A percentile compares a stretch with the other conserved stretches of the same genome.
Evolutionary conservation across 2,888 invertebrate species (phyloP).

Genomic region (Trilocha varians): DNA sequence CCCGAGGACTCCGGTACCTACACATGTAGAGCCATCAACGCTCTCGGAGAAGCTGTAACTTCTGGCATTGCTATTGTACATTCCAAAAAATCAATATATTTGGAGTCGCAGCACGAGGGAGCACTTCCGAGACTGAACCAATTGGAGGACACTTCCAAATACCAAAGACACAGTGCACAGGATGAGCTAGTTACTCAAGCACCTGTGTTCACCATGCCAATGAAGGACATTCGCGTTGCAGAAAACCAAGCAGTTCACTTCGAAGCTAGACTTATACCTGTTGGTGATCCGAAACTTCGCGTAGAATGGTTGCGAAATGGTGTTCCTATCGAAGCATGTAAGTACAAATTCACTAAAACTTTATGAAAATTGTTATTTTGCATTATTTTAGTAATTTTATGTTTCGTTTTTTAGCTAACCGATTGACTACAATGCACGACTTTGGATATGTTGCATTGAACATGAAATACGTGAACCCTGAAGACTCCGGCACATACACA

Average conservation of each 20-base stretch:
- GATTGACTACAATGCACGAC: constrained; percentile 95
- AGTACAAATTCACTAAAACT: constrained; percentile 36
- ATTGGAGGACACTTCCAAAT: constrained; percentile 84
- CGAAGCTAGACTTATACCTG: constrained; percentile 94
- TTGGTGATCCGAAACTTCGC: constrained; percentile 92
- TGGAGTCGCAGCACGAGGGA: constrained; percentile 91
- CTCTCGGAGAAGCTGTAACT: constrained; percentile 93
- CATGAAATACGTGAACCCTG: constrained; percentile 94
- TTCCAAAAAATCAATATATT: constrained; percentile 87
- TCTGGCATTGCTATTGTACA: constrained; percentile 90
- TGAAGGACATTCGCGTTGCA: constrained; percentile 87
- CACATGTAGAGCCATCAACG: constrained; percentile 93
- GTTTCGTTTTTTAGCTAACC: constrained; percentile 78
- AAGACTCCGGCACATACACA: constrained; percentile 97
- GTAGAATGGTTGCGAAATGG: constrained; percentile 96
- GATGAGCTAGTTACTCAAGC: constrained; percentile 90
- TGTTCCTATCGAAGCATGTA: constrained; percentile 90
- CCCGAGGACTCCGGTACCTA: constrained; percentile 98
- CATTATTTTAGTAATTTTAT: neutral
- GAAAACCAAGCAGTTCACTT: constrained; percentile 96
- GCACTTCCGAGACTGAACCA: constrained; percentile 86
- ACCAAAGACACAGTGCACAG: constrained; percentile 80
- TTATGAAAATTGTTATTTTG: neutral
- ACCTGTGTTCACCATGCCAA: constrained; percentile 93
- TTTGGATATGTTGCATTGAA: constrained; percentile 97